phyloP scores from a whole-genome alignment of 2,888 invertebrate genomes.

The Trachelus stipa region DNA sequence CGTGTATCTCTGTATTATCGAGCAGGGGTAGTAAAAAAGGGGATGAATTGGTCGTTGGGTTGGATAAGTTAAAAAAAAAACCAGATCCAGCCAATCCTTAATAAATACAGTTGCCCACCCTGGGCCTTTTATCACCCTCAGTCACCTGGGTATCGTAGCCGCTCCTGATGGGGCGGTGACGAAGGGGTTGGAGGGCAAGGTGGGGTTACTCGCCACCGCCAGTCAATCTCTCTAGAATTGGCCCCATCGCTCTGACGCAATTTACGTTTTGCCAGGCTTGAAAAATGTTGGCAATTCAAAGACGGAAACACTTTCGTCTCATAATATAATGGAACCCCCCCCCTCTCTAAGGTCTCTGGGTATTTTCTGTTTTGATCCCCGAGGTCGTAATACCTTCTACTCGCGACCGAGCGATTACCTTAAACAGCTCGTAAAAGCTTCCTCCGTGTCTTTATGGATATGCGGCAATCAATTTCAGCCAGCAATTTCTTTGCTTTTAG shows the following conservation, averaged over 20 bases:
- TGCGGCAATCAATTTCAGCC: background rate
- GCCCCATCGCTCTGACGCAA: constrained; percentile 44
- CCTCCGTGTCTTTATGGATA: background rate
- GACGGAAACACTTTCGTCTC: constrained; percentile 25
- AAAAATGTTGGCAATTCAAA: constrained; percentile 37
- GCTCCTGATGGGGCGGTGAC: background rate
- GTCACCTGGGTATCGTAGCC: background rate
- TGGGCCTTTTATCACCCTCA: background rate
- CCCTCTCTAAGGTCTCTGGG: too few species aligned
- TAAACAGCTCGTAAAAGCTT: background rate
- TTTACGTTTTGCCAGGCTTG: constrained; percentile 42
- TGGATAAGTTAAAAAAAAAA: background rate
- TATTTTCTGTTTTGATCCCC: too few species aligned
- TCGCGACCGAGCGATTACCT: background rate
- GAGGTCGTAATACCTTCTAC: background rate
- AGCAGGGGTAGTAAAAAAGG: background rate
- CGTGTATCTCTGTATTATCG: background rate
- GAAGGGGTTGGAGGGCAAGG: background rate
- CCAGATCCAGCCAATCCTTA: background rate
- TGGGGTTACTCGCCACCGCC: constrained; percentile 3
- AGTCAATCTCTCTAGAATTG: constrained; percentile 34
- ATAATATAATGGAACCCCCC: background rate
- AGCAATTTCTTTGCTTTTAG: background rate
- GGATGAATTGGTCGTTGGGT: background rate
- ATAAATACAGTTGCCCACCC: background rate